Evolutionary conservation across 2,888 invertebrate genomes (phyloP).

Genomic region (Oasisia sp.): DNA sequence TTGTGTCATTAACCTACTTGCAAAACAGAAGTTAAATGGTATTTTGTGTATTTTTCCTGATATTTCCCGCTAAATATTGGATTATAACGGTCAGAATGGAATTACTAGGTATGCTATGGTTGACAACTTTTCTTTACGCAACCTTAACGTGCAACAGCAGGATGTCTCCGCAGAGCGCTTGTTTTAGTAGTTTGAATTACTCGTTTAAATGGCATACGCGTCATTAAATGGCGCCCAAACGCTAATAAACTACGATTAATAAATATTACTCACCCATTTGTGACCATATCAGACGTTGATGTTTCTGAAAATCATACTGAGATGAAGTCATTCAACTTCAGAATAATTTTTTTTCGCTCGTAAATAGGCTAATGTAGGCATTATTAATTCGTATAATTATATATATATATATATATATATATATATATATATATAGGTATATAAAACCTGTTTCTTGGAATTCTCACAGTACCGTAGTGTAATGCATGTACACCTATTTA

Average conservation of each 20-base stretch:
- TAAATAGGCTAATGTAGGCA: background rate
- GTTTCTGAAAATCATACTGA: background rate
- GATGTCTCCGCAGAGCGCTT: no score
- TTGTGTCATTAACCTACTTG: background rate
- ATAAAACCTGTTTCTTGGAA: no score
- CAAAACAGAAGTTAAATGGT: background rate
- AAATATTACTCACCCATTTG: background rate
- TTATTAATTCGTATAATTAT: no score
- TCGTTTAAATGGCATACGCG: background rate
- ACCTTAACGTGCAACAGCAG: no score
- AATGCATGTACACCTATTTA: no score
- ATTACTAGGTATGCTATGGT: background rate
- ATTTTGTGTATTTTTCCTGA: background rate
- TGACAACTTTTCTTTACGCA: background rate
- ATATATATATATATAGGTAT: no score
- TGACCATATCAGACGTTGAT: background rate
- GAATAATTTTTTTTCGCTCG: background rate
- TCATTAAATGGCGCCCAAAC: background rate
- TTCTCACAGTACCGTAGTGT: no score
- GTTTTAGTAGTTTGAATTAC: background rate
- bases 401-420: no score
- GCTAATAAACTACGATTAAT: background rate
- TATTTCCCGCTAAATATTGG: background rate
- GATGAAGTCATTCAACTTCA: background rate
- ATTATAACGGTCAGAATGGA: background rate